Evolutionary conservation across 2,888 invertebrate species (phyloP), one percentile per base, ranked within the genome.

Genomic region (Hemaris fuciformis): DNA sequence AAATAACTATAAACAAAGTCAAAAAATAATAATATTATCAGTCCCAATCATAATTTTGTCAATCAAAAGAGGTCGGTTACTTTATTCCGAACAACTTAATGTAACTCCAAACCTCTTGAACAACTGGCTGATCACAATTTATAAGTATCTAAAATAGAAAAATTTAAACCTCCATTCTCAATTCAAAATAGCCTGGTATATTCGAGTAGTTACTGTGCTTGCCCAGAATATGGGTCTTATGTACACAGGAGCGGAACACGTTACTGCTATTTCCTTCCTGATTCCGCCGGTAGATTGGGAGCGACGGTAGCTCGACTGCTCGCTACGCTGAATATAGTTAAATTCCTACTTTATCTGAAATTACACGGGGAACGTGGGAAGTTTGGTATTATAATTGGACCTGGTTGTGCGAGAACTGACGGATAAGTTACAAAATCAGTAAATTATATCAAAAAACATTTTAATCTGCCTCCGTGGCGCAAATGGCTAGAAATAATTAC

Each of bases 221-320:
- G 18, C 53, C 31, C 27, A 53, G 20, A 46, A 46, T 8, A 53
- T 31, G 8, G 27, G 15, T 53, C 25, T 15, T 48, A 18, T 18
- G 53, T 31, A 53, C 27, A 15, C 15, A 27, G 45, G 3, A 23
- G 27, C 53, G 53, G 53, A 53, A 53, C 31, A 53, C 25, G 48
- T 27, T 48, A 48, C 48, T 48, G 48, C 48, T 8, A 48, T 48
- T 48, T 48, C 48, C 53, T 53, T 53, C 53, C 53, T 31, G 31
- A 18, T 53, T 53, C 31, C 15, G 27, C 31, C 53, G 53, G 31
- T 48, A 27, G 48, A 48, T 48, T 27, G 48, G 25, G 13, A 27
- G n/a, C 53, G 53, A 53, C 53, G 53, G 53, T 53, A 22, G 45
- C 22, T 20, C 1, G 13, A 10, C 13, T n/a, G 38, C 38, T n/a